A percentile compares a stretch with the other conserved stretches of the same genome.
Evolutionary conservation across 2,113 vertebrate species (phyloP).

Genomic region (Cebidichthys violaceus): DNA sequence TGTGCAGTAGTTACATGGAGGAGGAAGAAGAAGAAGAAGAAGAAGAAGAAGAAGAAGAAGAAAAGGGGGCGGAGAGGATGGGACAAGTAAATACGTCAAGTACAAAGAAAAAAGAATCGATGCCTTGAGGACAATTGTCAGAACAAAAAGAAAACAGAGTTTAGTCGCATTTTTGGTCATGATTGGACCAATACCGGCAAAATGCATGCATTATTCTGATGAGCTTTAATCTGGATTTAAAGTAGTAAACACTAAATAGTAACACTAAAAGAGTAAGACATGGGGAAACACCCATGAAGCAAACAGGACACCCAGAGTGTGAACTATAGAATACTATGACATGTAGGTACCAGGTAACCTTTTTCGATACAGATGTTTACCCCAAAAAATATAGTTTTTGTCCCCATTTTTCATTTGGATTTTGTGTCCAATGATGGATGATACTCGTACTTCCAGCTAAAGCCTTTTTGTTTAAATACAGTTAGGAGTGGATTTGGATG

Average conservation of each 20-base stretch:
- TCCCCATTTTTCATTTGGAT: neutral
- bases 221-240: neutral
- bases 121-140: neutral
- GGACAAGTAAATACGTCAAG: slow-evolving; percentile 9
- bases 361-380: neutral
- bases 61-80: neutral
- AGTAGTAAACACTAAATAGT: neutral
- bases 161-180: neutral
- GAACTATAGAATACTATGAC: neutral
- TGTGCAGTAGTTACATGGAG: slow-evolving; percentile 33
- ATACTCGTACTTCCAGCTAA: neutral
- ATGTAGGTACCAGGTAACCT: neutral
- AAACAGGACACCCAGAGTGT: neutral
- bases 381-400: too few relatives aligned
- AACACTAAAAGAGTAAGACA: neutral
- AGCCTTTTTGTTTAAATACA: neutral
- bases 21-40: neutral
- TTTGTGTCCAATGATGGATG: neutral
- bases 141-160: neutral
- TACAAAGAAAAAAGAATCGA: neutral
- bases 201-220: neutral
- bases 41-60: neutral
- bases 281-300: neutral
- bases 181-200: neutral
- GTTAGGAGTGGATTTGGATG: neutral